These are phyloP conservation scores for Stichodactyla helianthus DNA, from an alignment of 64 coral and sea anemone species.

Conservation along the genomic window DNA sequence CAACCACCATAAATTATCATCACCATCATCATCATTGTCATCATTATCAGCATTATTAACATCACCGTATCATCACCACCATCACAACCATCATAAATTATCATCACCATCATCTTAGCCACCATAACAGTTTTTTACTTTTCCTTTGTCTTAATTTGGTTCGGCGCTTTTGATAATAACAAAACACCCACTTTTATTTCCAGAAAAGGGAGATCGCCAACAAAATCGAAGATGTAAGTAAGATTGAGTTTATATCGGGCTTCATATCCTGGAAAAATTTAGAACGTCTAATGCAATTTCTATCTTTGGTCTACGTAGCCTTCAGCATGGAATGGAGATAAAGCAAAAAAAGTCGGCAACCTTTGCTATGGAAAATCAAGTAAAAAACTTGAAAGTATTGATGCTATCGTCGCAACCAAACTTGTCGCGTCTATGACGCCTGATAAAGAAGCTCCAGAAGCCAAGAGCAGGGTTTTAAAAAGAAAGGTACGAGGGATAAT, in stretches of 20 bases:
- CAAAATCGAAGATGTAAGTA: neutral
- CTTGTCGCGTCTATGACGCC: neutral
- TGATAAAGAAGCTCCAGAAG: neutral
- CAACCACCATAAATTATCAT: no score
- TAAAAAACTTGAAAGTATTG: neutral
- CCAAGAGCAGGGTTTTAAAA: neutral
- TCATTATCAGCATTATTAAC: no score
- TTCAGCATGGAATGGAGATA: neutral
- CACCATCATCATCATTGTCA: no score
- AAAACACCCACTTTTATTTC: neutral
- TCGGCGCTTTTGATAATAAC: no score
- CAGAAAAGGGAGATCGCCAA: slow-evolving; percentile 1
- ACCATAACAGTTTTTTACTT: no score
- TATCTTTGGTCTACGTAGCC: neutral
- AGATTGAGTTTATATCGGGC: neutral
- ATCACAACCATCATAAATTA: no score
- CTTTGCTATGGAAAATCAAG: neutral
- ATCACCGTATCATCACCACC: no score
- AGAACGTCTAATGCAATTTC: no score
- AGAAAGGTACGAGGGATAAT: neutral
- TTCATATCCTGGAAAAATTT: no score
- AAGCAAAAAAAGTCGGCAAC: neutral
- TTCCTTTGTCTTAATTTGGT: no score
- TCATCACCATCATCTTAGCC: no score
- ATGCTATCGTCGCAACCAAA: neutral